Conservation (phyloP, 2,113 vertebrate species). For the Melanostigma gelatinosum region DNA sequence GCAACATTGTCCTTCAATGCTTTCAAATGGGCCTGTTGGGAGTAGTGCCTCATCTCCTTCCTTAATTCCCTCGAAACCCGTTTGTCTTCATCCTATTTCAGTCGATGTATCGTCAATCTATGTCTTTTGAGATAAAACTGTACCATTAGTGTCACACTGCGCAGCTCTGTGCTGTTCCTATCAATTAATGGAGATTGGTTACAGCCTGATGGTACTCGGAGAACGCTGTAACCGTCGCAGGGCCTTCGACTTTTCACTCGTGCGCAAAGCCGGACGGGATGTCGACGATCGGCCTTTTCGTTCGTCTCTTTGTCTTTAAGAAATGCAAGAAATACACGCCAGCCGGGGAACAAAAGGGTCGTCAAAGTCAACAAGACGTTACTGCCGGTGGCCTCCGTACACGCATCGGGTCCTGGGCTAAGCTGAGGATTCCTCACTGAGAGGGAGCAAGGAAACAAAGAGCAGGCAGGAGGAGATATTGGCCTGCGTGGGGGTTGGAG, state of each 20-base stretch:
- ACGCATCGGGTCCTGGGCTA: background rate
- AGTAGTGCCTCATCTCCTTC: background rate
- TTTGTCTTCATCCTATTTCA: conserved; percentile 30
- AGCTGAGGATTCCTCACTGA: conserved; percentile 21
- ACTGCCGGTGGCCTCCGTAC: background rate
- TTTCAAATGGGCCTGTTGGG: conserved; percentile 10
- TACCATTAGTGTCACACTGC: conserved; percentile 52
- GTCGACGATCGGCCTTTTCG: background rate
- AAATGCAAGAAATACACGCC: background rate
- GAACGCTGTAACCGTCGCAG: conserved; percentile 12
- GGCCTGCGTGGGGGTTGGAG: background rate
- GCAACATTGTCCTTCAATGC: background rate
- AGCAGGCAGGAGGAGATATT: conserved; percentile 1
- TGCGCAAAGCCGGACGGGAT: background rate
- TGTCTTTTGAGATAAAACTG: conserved; percentile 56
- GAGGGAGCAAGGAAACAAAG: conserved; percentile 14
- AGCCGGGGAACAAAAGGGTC: conserved; percentile 7
- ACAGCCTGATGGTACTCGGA: conserved; percentile 7
- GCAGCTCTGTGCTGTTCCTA: conserved; percentile 26
- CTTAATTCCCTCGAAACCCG: conserved; percentile 15
- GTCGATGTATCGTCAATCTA: conserved; percentile 25
- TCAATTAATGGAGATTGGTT: conserved; percentile 51
- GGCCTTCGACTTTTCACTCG: conserved; percentile 3
- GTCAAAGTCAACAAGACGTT: conserved; percentile 19
- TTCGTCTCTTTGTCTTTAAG: background rate